These are phyloP conservation scores for Gymnocheta viridis DNA, from an alignment of 2,888 invertebrate species.

Conservation along the genomic window DNA sequence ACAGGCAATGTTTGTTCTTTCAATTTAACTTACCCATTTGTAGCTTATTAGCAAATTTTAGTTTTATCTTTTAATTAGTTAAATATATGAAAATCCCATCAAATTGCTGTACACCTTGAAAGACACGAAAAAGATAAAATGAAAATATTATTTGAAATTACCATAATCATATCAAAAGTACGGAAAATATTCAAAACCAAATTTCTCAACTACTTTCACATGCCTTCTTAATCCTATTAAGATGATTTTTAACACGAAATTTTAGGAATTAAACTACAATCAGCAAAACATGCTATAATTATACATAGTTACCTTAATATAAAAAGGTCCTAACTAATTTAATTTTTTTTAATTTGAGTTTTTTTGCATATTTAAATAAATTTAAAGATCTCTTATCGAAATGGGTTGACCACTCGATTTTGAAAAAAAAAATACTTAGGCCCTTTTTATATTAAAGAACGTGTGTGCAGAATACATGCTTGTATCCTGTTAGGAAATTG, in stretches of 20 bases:
- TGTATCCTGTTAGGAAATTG: neutral
- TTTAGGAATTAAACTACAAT: slow-evolving; percentile 11
- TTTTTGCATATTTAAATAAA: no score
- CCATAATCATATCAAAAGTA: slow-evolving; percentile 50
- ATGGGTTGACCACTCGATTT: no score
- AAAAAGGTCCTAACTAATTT: no score
- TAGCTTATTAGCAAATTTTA: neutral
- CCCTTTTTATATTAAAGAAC: no score
- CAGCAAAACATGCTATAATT: neutral
- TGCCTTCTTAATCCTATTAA: slow-evolving; percentile 52
- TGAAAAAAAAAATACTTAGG: no score
- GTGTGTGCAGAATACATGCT: neutral
- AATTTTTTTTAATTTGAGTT: no score
- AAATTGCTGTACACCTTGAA: slow-evolving; percentile 56
- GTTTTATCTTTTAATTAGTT: slow-evolving; percentile 10
- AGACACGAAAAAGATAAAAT: slow-evolving; percentile 29
- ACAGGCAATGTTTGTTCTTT: neutral
- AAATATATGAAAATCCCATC: slow-evolving; percentile 5
- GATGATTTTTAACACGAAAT: slow-evolving; percentile 50
- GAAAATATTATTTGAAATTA: slow-evolving; percentile 50
- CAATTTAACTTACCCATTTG: neutral
- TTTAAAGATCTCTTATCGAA: no score
- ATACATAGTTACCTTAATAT: no score
- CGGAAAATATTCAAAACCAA: neutral
- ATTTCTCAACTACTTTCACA: slow-evolving; percentile 6